Evolutionary conservation across 92 coral and sea anemone species (phyloP).

Genomic region (Zoanthus sansibaricus): DNA sequence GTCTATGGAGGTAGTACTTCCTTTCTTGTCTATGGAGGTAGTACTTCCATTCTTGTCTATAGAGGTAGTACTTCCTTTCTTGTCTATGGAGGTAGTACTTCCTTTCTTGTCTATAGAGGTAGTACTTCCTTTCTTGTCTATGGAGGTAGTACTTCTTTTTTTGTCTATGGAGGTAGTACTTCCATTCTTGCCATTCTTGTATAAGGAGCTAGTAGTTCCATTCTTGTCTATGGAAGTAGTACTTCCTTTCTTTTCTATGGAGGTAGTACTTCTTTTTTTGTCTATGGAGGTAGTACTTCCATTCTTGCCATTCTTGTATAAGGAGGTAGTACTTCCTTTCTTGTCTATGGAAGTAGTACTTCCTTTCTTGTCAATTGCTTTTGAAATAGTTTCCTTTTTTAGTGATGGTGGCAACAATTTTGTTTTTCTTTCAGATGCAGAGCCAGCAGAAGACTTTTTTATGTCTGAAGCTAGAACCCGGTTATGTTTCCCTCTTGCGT

Average conservation of each 20-base stretch:
- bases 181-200: too few relatives aligned
- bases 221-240: too few relatives aligned
- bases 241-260: neutral
- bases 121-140: too few relatives aligned
- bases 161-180: neutral
- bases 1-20: too few relatives aligned
- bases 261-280: too few relatives aligned
- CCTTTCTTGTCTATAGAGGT: neutral
- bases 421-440: neutral
- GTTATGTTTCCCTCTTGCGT: neutral
- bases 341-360: neutral
- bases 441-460: neutral
- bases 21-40: neutral
- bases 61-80: neutral
- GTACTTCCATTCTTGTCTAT: neutral
- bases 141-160: neutral
- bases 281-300: neutral
- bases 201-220: too few relatives aligned
- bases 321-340: neutral
- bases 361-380: neutral
- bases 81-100: too few relatives aligned
- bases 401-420: neutral
- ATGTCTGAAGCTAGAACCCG: neutral
- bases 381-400: constrained; percentile 1
- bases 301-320: neutral